Evolutionary conservation across 2,113 vertebrate genomes (phyloP), one percentile per base, ranked within the genome.

Genomic region (Merops nubicus): DNA sequence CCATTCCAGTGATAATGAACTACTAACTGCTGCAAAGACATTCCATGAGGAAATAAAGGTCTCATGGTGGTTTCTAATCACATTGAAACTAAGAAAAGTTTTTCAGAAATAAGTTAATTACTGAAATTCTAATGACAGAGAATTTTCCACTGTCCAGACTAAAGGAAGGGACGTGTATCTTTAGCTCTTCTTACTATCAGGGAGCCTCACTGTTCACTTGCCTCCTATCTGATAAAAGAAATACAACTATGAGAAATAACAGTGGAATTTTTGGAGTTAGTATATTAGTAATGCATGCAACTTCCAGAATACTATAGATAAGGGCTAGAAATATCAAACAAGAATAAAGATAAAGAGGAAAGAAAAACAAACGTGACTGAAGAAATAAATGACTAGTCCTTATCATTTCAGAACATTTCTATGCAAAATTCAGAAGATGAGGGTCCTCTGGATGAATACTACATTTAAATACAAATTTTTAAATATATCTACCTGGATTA

Each of bases 291-390:
- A 93, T 95, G 70, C 85, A 91, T 81, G 56, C 88, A 92, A 45
- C 48, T 93, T 96, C 45, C 76, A 93, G 34, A 95, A 74, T 70
- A 64, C 33, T 42, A 50, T 11, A 73, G 93, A 91, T 96, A 93
- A 96, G 85, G 69, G 67, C 34, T 62, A 80, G 60, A 91, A 96
- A 96, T 92, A 97, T 60, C 25, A 88, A 95, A 88, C 62, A 85
- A 92, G 65, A 94, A 83, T 75, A 91, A 91, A 82, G 81, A 95
- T 95, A 93, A 97, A 79, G 36, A 87, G 15, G 28, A 91, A 89
- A 78, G 63, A 65, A 92, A 95, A 96, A 73, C 57, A 96, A 94
- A 70, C 51, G 54, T 75, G 53, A 53, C 56, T 85, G 26, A 28
- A 63, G 70, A 93, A 91, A 94, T 88, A 97, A 95, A 91, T 54